Base-by-base conservation (phyloP, 2,797 vertebrate genomes). In the Falco columbarius region DNA sequence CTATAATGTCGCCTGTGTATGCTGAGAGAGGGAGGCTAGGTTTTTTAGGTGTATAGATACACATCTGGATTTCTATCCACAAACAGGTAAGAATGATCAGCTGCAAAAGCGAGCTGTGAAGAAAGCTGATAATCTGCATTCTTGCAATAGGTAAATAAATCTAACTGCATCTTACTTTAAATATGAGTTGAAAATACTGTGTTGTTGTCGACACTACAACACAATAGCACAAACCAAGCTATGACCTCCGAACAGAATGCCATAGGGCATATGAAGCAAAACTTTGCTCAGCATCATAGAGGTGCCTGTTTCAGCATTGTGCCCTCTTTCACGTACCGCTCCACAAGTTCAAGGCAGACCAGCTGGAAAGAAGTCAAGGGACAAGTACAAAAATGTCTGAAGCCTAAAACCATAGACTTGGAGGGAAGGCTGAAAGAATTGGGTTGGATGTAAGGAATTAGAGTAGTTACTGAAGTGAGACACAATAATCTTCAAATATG, bases 391-490 rank as follows among this genome's bases (percentile, higher is more conserved):
- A 90, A 91, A 79, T 77, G 30, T 32, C 63, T 73, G 55, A 92
- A 94, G 80, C 51, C 46, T 89, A 51, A 90, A 93, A 6, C 24
- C 26, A 12, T 8, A 5, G 22, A 46, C 55, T 87, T 0, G 1
- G 32, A 91, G 30, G 24, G 27, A 89, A 81, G 46, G 38, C 44
- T 86, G 59, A 56, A 90, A 81, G 68, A 79, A 73, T 7, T 1
- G 1, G 8, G 13, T 62, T 70, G 73, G 55, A 79, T 0, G 0
- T 36, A 59, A 80, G 30, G 71, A 87, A 80, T 80, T 76, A 82
- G n/a, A 92, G 36, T 82, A 88, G 47, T 73, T 85, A 52, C 51
- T 93, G 90, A 93, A 76, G 74, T 67, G 77, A 89, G 47, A 71
- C 74, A 67, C 15, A 68, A 59, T 85, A 67, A 76, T 89, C 84